These are phyloP conservation scores for Paramisgurnus dabryanus DNA, from an alignment of 2,113 vertebrate genomes.

Conservation along the genomic window DNA sequence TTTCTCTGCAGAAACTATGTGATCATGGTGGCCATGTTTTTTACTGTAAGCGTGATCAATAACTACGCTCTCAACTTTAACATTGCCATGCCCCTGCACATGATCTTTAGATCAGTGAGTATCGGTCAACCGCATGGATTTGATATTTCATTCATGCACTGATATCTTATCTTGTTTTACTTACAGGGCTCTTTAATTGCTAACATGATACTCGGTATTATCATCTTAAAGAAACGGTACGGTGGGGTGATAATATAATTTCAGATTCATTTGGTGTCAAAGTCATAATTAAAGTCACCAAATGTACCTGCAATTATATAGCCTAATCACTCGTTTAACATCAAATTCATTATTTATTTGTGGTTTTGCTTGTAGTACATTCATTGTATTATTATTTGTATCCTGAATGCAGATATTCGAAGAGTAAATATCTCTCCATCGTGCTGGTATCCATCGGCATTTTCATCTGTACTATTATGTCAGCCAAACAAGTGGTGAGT, in stretches of 20 bases:
- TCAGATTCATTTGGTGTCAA: background rate
- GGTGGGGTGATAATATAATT: background rate
- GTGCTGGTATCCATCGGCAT: slow-evolving; percentile 91
- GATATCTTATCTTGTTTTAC: background rate
- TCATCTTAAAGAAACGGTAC: slow-evolving; percentile 97
- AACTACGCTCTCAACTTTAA: slow-evolving; percentile 97
- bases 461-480: slow-evolving; percentile 97
- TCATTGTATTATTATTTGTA: slow-evolving; percentile 15
- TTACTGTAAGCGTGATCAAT: slow-evolving; percentile 94
- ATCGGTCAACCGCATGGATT: too few relatives aligned
- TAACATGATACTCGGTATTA: slow-evolving; percentile 92
- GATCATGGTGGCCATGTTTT: slow-evolving; percentile 97
- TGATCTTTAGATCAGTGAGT: slow-evolving; percentile 98
- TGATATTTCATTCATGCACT: too few relatives aligned
- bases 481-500: slow-evolving; percentile 96
- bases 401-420: slow-evolving; percentile 80
- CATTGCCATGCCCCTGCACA: slow-evolving; percentile 95
- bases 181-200: slow-evolving; percentile 93
- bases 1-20: slow-evolving; percentile 80
- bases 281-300: too few relatives aligned
- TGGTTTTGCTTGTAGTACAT: background rate
- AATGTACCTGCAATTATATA: too few relatives aligned
- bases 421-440: slow-evolving; percentile 89
- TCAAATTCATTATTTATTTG: background rate
- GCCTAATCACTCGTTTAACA: background rate